Base-by-base conservation (phyloP, 2,888 invertebrate species). In the Operophtera brumata region DNA sequence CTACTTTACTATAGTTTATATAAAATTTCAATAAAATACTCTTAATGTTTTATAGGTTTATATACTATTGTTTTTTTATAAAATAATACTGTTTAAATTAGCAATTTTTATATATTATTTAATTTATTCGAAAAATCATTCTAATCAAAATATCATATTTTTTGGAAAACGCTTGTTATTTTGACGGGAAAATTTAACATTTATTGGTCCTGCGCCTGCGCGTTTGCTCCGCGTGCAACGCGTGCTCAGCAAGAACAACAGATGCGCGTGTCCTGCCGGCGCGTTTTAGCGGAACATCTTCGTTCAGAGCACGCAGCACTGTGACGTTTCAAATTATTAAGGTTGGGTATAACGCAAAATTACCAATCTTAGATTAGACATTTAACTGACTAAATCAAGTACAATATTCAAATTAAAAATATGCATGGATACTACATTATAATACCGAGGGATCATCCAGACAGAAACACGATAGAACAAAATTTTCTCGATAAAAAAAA, bases 261-360 rank as follows among this genome's bases (percentile, higher is more conserved):
- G 55, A 54, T 54, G 46, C 64, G 53, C 46, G 55, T 58, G 63
- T 42, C 46, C 48, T 47, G 40, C 61, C 67, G 61, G 40, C 54
- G 60, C 69, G 57, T 65, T 71, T 64, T 65, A 70, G 61, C 59
- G 59, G 54, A 53, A 47, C 59, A 45, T 58, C 49, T 65, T 57
- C 62, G 67, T 62, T 62, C 63, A 65, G 57, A 40, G 47, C 52
- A 20, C 43, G 44, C 37, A 32, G 6, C 20, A 28, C 30, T 30
- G 25, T 28, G 41, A 41, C 41, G 41, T 28, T n/a, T n/a, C n/a
- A n/a, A n/a, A n/a, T n/a, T n/a, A n/a, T n/a, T n/a, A n/a, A n/a
- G n/a, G n/a, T n/a, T n/a, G n/a, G n/a, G n/a, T n/a, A n/a, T n/a
- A n/a, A n/a, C n/a, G n/a, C n/a, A n/a, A n/a, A n/a, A n/a, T n/a